These are phyloP conservation scores for Tanytarsus gracilentus DNA, from an alignment of 2,888 invertebrate genomes.

Conservation along the genomic window DNA sequence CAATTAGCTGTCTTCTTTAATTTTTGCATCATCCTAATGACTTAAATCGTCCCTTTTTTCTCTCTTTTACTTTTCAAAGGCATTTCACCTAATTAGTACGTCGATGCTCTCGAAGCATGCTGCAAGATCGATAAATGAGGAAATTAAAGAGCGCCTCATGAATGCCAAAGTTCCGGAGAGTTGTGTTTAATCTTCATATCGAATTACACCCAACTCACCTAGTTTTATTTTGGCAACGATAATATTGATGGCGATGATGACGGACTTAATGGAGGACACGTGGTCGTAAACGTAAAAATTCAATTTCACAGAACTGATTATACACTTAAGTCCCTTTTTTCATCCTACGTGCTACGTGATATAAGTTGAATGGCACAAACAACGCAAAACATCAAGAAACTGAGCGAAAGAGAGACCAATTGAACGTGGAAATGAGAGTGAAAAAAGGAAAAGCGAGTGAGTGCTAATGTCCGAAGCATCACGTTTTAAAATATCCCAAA, in stretches of 20 bases:
- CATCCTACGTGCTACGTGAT: slow-evolving; percentile 8
- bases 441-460: neutral
- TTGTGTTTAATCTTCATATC: slow-evolving; percentile 24
- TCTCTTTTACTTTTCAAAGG: slow-evolving; percentile 16
- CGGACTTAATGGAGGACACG: neutral
- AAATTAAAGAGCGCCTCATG: slow-evolving; percentile 27
- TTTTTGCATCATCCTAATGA: slow-evolving; percentile 12
- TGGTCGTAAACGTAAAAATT: slow-evolving; percentile 12
- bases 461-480: slow-evolving; percentile 2
- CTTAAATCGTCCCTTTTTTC: slow-evolving; percentile 19
- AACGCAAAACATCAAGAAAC: neutral
- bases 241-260: neutral
- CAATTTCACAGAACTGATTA: slow-evolving; percentile 28
- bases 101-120: slow-evolving; percentile 21
- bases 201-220: neutral
- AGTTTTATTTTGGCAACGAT: neutral
- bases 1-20: neutral
- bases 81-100: slow-evolving; percentile 18
- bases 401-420: neutral
- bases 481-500: neutral
- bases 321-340: slow-evolving; percentile 21
- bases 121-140: slow-evolving; percentile 25
- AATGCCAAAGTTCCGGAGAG: slow-evolving; percentile 24
- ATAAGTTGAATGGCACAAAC: neutral
- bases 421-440: neutral